Percentiles rank a stretch among this genome's conserved stretches.
phyloP scores from a whole-genome alignment of 2,113 vertebrate species.

The Trachemys scripta region DNA sequence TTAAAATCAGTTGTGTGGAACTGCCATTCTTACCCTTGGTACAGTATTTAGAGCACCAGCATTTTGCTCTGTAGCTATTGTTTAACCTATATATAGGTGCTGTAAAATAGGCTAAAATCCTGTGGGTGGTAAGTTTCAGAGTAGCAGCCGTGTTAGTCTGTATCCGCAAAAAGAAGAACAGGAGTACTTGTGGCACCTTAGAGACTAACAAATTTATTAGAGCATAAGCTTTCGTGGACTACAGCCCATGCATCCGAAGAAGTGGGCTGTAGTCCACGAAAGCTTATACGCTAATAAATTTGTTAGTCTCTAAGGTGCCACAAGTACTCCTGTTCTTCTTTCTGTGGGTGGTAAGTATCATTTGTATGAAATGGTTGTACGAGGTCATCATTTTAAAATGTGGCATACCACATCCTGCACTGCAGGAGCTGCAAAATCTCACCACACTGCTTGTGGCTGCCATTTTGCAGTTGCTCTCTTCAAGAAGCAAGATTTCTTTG shows the following conservation, averaged over 20 bases:
- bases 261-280: no score
- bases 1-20: neutral
- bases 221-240: no score
- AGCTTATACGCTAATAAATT: no score
- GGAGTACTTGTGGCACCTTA: no score
- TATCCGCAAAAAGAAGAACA: no score
- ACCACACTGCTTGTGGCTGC: neutral
- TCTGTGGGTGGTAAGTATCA: neutral
- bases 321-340: no score
- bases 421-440: neutral
- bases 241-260: no score
- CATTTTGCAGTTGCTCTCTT: neutral
- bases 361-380: neutral
- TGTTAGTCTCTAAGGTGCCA: no score
- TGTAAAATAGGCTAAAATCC: neutral
- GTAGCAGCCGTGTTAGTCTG: no score
- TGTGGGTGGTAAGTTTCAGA: neutral
- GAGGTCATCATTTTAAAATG: neutral
- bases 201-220: no score
- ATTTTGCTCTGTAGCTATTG: neutral
- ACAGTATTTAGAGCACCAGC: rapidly evolving
- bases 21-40: neutral
- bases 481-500: neutral
- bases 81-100: neutral
- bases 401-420: neutral